These are phyloP conservation scores for Acleris emargana DNA, from an alignment of 2,888 invertebrate species.

Conservation along the genomic window DNA sequence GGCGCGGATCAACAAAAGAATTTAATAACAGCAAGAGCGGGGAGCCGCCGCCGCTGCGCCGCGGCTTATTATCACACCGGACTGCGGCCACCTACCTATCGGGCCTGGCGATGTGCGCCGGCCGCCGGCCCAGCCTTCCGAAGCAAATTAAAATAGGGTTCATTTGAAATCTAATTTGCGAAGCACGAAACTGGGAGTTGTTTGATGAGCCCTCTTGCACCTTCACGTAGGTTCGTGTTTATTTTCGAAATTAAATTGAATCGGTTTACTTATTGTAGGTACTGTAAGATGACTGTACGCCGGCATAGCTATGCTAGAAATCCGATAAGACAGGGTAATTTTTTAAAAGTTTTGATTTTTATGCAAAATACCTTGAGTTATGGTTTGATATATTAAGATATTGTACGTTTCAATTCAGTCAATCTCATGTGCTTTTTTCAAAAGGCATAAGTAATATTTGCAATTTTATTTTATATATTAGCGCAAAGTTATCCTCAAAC, in stretches of 20 bases:
- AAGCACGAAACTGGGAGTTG: slow-evolving; percentile 68
- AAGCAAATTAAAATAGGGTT: slow-evolving; percentile 83
- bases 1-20: slow-evolving; percentile 74
- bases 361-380: too few species aligned
- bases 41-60: slow-evolving; percentile 54
- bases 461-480: background rate
- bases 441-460: too few species aligned
- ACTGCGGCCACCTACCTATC: slow-evolving; percentile 66
- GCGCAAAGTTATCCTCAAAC: background rate
- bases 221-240: slow-evolving; percentile 36
- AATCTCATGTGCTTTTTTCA: too few species aligned
- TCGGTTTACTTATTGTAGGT: slow-evolving; percentile 5
- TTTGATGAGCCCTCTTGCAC: slow-evolving; percentile 62
- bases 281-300: too few species aligned
- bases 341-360: too few species aligned
- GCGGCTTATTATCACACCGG: slow-evolving; percentile 76
- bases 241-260: slow-evolving; percentile 13
- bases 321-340: too few species aligned
- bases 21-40: slow-evolving; percentile 76
- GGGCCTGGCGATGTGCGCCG: slow-evolving; percentile 72
- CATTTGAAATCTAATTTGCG: slow-evolving; percentile 81
- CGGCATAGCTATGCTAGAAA: too few species aligned
- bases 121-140: slow-evolving; percentile 61
- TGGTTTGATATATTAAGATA: too few species aligned
- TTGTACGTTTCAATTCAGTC: too few species aligned